Base-by-base conservation (phyloP, 2,797 vertebrate species). In the Cetoscarus ocellatus region DNA sequence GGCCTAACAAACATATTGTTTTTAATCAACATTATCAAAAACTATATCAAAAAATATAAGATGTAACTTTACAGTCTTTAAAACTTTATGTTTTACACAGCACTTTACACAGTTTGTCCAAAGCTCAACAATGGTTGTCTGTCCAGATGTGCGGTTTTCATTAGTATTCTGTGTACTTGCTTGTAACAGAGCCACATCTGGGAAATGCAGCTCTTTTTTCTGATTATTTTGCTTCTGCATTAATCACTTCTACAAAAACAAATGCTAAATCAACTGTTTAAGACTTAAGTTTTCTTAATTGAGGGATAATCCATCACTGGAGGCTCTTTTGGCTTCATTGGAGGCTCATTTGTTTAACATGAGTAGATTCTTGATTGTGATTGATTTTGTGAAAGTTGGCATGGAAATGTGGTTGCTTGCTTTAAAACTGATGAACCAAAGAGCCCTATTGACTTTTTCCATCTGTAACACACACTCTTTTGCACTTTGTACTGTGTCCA, bases 321-420 rank as follows among this genome's bases (percentile, higher is more conserved):
- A 40, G 40, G 35, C 19, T 6, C 15, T 64, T 53, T 63, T 7
- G 0, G 13, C 13, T 73, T 13, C 17, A 8, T 38, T 11, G 12
- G 11, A 27, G 58, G 49, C 66, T 17, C 53, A 19, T 19, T 49
- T 76, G 42, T 66, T 73, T 65, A 14, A 10, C n/a, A 14, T 57
- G 13, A 19, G 7, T 45, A 43, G n/a, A 77, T 61, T 63, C 27
- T 17, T 27, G n/a, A 61, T 35, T 49, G 61, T 39, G 14, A 65
- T 68, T 57, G 17, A 62, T 76, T 83, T 51, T 53, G 47, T 27
- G 17, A 61, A 61, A 56, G 44, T 50, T 51, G 42, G 18, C 19
- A 9, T 10, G n/a, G 36, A 61, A 34, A 49, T 6, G 59, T 58
- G n/a, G 36, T 53, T 11, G 38, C 43, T 48, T 73, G 61, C 66